These are phyloP conservation scores for Leptopilina clavipes DNA, from an alignment of 1,140 invertebrate species.

Conservation along the genomic window DNA sequence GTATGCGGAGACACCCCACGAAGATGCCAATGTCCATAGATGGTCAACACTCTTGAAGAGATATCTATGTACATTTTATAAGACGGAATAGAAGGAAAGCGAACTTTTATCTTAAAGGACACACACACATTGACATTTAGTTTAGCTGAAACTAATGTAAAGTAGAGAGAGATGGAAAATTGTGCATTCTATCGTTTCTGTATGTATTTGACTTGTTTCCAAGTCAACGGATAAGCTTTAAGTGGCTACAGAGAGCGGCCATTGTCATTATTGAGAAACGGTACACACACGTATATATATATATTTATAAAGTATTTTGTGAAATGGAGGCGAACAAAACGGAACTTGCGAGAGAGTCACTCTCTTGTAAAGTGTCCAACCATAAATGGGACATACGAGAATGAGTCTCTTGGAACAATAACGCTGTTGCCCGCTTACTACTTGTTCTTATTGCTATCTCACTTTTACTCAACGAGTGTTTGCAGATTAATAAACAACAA, in stretches of 20 bases:
- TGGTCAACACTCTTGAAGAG: not conserved
- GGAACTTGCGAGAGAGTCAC: slow-evolving; percentile 22
- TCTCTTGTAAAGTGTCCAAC: slow-evolving; percentile 18
- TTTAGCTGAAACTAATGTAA: slow-evolving; percentile 10
- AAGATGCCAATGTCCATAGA: slow-evolving; percentile 45
- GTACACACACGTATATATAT: not conserved
- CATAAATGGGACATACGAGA: slow-evolving; percentile 6
- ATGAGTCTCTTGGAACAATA: not conserved
- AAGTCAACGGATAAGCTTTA: slow-evolving; percentile 23
- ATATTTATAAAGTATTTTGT: not conserved
- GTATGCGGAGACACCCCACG: slow-evolving; percentile 32
- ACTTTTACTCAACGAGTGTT: not conserved
- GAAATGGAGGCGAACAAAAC: slow-evolving; percentile 31
- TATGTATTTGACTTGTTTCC: slow-evolving; percentile 3
- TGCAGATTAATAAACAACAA: not conserved
- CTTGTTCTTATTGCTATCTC: not conserved
- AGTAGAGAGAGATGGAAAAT: slow-evolving; percentile 22
- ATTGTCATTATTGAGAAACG: slow-evolving; percentile 34
- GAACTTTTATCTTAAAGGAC: slow-evolving; percentile 28
- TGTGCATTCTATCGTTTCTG: slow-evolving; percentile 2
- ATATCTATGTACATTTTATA: not conserved
- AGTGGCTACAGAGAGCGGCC: not conserved
- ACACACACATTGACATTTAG: not conserved
- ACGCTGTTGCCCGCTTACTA: not conserved
- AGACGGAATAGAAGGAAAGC: slow-evolving; percentile 37